Evolutionary conservation across 2,113 vertebrate species (phyloP), one percentile per base, ranked within the genome.

Genomic region (Madoqua kirkii): DNA sequence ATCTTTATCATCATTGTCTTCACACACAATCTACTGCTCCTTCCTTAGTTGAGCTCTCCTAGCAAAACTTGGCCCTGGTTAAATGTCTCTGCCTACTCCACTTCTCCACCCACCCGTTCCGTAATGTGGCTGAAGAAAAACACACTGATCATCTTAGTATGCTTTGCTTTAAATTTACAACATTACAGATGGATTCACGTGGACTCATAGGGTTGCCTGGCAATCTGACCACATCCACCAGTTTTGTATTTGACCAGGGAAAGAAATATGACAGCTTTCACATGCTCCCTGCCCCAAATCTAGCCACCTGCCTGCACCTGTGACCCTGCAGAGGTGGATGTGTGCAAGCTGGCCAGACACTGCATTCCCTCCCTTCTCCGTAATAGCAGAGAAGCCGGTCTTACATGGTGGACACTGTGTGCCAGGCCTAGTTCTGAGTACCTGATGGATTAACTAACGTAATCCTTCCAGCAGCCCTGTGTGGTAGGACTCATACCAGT

Each of bases 191-290:
- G 81, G 93, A 50, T 52, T 76, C 55, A 3, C 1, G 82, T 33
- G 87, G 90, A 52, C 59, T 78, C 64, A 2, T 1, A 13, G 29
- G 54, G 78, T 59, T 27, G 50, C 93, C 93, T 71, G 64, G 43
- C 67, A 27, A 36, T 55, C 52, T 36, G 36, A 8, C 85, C 52
- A 29, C 21, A 6, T 52, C 36, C 36, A 43, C 59, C 33, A 74
- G 62, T 62, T 81, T 92, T 43, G 78, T 19, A 36, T 55, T 93
- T 79, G 83, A 90, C 50, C 25, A 59, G 79, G 57, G 64, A 92
- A 48, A 89, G 88, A 82, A 87, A 83, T 40, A 23, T 8, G 79
- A 31, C 40, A 48, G 19, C 36, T 50, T 48, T 60, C 78, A 40
- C 12, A 8, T 11, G 33, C 83, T 92, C 64, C 88, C 27, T 0